Conservation (phyloP, 2,113 vertebrate species). For the Ardeotis arabs region DNA sequence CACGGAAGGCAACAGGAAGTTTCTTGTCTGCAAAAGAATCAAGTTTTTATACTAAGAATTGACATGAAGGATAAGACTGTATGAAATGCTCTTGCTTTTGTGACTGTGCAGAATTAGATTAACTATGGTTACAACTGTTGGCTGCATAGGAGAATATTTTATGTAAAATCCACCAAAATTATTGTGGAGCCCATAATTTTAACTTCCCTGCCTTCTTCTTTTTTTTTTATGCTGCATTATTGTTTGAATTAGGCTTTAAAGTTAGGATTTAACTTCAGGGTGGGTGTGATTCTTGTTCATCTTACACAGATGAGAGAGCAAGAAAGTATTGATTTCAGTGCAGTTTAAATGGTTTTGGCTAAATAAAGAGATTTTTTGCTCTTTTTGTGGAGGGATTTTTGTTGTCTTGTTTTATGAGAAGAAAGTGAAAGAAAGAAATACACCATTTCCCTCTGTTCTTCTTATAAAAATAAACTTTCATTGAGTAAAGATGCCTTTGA, state of each 20-base stretch:
- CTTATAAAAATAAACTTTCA: neutral
- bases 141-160: neutral
- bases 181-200: neutral
- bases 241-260: neutral
- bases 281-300: neutral
- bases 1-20: neutral
- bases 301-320: neutral
- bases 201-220: neutral
- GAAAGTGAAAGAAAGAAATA: neutral
- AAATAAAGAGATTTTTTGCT: neutral
- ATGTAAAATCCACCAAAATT: neutral
- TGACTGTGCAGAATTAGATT: neutral
- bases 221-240: neutral
- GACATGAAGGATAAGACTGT: neutral
- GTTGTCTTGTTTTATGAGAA: neutral
- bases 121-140: neutral
- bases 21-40: neutral
- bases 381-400: neutral
- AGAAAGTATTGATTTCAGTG: neutral
- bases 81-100: neutral
- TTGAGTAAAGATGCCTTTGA: neutral
- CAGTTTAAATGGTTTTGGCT: neutral
- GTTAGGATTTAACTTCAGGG: neutral
- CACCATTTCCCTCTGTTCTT: neutral
- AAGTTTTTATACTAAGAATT: neutral